Percentiles rank a stretch among this genome's conserved stretches.
These are phyloP conservation scores for Lepeophtheirus nordmannii DNA, from an alignment of 2,888 invertebrate species.

Conservation along the genomic window DNA sequence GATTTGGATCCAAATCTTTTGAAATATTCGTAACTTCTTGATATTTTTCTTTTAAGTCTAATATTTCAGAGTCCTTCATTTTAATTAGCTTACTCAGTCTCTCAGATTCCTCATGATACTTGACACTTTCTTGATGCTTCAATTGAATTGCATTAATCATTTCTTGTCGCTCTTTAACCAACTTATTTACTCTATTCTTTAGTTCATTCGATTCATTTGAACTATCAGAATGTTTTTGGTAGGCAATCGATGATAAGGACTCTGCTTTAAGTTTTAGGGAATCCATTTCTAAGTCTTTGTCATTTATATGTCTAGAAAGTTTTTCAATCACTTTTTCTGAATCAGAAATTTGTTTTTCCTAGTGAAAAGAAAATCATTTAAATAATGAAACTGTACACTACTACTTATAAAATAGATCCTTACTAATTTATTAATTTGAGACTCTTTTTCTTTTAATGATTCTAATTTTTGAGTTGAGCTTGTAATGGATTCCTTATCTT, in stretches of 20 bases:
- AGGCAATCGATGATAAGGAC: constrained; percentile 32
- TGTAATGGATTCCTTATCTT: too few species aligned
- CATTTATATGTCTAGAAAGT: constrained; percentile 34
- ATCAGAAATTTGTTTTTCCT: too few species aligned
- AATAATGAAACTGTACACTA: too few species aligned
- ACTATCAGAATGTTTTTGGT: constrained; percentile 29
- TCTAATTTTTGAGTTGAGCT: too few species aligned
- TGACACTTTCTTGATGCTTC: constrained; percentile 68
- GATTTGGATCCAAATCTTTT: constrained; percentile 34
- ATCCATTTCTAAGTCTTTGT: constrained; percentile 37
- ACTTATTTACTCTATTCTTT: constrained; percentile 54
- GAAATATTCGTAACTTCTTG: neutral
- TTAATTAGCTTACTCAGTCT: constrained; percentile 38
- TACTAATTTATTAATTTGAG: too few species aligned
- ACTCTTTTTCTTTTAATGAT: too few species aligned
- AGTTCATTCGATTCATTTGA: constrained; percentile 27
- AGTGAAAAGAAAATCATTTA: too few species aligned
- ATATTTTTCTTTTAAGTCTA: neutral
- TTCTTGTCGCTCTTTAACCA: constrained; percentile 35
- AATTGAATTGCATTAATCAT: constrained; percentile 43
- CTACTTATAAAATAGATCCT: too few species aligned
- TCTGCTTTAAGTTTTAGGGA: constrained; percentile 35
- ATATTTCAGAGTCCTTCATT: neutral
- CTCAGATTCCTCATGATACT: constrained; percentile 71
- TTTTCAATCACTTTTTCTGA: constrained; percentile 34